phyloP scores from a whole-genome alignment of 2,797 vertebrate genomes.

The Parauchenoglanis ngamensis region DNA sequence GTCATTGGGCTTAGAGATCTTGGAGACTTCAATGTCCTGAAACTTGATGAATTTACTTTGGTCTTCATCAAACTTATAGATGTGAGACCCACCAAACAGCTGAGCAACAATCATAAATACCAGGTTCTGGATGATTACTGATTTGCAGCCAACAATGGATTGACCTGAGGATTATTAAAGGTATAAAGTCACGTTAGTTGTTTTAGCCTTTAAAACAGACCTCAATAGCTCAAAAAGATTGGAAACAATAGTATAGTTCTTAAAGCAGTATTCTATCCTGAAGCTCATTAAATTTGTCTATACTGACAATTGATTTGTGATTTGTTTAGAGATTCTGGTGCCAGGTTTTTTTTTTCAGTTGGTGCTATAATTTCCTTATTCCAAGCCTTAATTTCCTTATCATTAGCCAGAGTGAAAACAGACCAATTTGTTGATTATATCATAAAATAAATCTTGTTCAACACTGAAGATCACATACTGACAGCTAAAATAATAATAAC shows the following conservation, averaged over 20 bases:
- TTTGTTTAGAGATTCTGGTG: neutral
- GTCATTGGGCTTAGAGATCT: constrained; percentile 97
- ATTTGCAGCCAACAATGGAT: constrained; percentile 96
- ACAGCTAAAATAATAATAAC: neutral
- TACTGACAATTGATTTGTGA: neutral
- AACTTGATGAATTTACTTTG: constrained; percentile 97
- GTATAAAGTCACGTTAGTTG: neutral
- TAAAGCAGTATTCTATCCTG: neutral
- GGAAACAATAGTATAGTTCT: neutral
- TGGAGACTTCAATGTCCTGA: constrained; percentile 95
- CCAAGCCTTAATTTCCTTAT: neutral
- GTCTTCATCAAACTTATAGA: constrained; percentile 95
- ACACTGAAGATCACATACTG: neutral
- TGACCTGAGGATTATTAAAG: constrained; percentile 78
- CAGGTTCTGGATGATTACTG: constrained; percentile 89
- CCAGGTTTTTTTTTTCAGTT: neutral
- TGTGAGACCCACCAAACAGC: constrained; percentile 96
- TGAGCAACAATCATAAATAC: constrained; percentile 98
- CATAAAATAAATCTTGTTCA: neutral
- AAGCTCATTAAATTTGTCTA: neutral
- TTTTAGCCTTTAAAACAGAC: too few relatives aligned
- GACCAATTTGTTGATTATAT: neutral
- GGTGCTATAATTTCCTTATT: neutral
- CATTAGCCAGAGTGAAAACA: neutral
- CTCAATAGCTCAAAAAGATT: neutral